Base-by-base conservation (phyloP, 2,888 invertebrate species). In the Cinara cedri region DNA sequence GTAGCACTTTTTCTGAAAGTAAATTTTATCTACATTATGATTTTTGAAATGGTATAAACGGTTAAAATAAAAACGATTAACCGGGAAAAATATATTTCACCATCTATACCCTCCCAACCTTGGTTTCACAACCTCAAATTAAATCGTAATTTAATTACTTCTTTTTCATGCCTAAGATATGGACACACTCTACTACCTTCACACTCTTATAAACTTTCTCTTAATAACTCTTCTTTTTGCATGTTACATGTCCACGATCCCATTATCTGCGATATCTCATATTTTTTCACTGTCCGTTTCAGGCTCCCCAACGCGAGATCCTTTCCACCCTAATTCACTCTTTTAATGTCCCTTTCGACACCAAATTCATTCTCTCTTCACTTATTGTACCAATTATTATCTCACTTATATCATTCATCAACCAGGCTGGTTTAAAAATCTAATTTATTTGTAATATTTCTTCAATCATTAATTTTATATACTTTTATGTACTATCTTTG, bases 111-210 rank as follows among this genome's bases (percentile, higher is more conserved):
- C 54, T 54, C 54, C 19, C 19, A 54, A 10, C 54, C 54, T 19
- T 54, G 54, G 54, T 54, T 54, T 19, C 54, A 54, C 54, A 55
- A n/a, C n/a, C n/a, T n/a, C n/a, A n/a, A n/a, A n/a, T n/a, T n/a
- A n/a, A 55, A 55, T 55, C 55, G 55, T 21, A 21, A 55, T 9
- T 21, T 21, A 55, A 55, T 21, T 54, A 54, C 54, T 19, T 54
- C 55, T n/a, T 55, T 55, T 55, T 55, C 19, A 55, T 11, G 55
- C 21, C 3, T 55, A 21, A 55, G 55, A 21, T 54, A n/a, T 54
- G n/a, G 19, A 54, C 54, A 51, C 19, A 54, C 54, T 16, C 8
- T 4, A 54, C 54, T 54, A 54, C 49, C 54, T 16, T 54, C 54
- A 19, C 54, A 54, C 51, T 51, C 54, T 54, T 54, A 54, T 19